These are phyloP conservation scores for Erebia ligea DNA, from an alignment of 2,888 invertebrate species.

Conservation along the genomic window DNA sequence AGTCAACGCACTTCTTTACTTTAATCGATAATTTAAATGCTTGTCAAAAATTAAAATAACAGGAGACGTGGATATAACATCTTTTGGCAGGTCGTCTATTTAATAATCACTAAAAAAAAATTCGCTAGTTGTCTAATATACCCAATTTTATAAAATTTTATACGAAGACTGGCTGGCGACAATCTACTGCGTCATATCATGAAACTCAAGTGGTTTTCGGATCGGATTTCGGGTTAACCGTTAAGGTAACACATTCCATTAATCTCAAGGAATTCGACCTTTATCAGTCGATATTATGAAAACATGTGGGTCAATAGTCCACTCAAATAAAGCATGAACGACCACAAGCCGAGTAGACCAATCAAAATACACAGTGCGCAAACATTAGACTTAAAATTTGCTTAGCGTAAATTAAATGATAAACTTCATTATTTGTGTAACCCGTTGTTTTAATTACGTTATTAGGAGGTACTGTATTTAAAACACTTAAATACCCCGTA, in stretches of 20 bases:
- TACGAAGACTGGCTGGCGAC: slow-evolving; percentile 19
- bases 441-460: no score
- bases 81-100: no score
- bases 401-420: no score
- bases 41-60: no score
- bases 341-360: slow-evolving; percentile 1
- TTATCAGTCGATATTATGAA: slow-evolving; percentile 14
- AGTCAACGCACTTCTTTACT: no score
- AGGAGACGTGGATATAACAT: no score
- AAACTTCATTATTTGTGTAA: not conserved
- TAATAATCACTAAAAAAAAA: no score
- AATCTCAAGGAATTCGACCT: slow-evolving; percentile 28
- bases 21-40: no score
- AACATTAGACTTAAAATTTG: slow-evolving; percentile 1
- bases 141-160: not conserved
- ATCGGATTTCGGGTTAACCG: slow-evolving; percentile 26
- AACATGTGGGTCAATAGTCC: slow-evolving; percentile 22
- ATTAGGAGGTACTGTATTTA: no score
- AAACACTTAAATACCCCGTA: no score
- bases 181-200: not conserved
- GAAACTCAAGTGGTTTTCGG: slow-evolving; percentile 23
- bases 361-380: slow-evolving; percentile 1
- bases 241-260: slow-evolving; percentile 26
- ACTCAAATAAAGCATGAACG: not conserved
- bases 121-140: no score